Conservation (phyloP, 1,140 invertebrate species). For the Hyles euphorbiae region DNA sequence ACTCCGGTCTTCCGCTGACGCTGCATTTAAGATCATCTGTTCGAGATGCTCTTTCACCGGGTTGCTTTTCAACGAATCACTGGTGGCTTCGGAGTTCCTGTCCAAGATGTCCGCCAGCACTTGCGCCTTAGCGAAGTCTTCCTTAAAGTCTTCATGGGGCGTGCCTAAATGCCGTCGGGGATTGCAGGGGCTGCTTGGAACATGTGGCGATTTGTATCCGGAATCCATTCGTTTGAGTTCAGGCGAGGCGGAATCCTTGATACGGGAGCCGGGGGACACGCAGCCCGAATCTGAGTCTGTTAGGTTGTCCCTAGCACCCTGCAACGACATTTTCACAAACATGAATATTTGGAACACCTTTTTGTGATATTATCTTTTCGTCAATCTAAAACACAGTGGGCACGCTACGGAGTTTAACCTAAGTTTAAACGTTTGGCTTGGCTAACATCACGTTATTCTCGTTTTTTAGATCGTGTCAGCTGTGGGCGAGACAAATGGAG, state of each 20-base stretch:
- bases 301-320: slow-evolving; percentile 70
- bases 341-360: background rate
- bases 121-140: slow-evolving; percentile 65
- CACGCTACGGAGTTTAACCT: background rate
- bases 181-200: slow-evolving; percentile 62
- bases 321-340: slow-evolving; percentile 20
- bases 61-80: slow-evolving; percentile 64
- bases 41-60: slow-evolving; percentile 66
- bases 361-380: background rate
- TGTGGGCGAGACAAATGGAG: slow-evolving; percentile 9
- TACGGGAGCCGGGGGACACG: slow-evolving; percentile 71
- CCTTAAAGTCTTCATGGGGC: slow-evolving; percentile 63
- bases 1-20: slow-evolving; percentile 73
- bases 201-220: slow-evolving; percentile 71
- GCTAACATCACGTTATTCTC: slow-evolving; percentile 7
- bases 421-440: slow-evolving; percentile 2
- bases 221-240: slow-evolving; percentile 73
- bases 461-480: slow-evolving; percentile 1
- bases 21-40: slow-evolving; percentile 67
- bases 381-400: background rate
- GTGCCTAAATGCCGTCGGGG: slow-evolving; percentile 49
- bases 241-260: slow-evolving; percentile 73
- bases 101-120: slow-evolving; percentile 58
- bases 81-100: slow-evolving; percentile 56
- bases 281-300: slow-evolving; percentile 74